Evolutionary conservation across 2,797 vertebrate species (phyloP).

Genomic region (Aldrovandia affinis): DNA sequence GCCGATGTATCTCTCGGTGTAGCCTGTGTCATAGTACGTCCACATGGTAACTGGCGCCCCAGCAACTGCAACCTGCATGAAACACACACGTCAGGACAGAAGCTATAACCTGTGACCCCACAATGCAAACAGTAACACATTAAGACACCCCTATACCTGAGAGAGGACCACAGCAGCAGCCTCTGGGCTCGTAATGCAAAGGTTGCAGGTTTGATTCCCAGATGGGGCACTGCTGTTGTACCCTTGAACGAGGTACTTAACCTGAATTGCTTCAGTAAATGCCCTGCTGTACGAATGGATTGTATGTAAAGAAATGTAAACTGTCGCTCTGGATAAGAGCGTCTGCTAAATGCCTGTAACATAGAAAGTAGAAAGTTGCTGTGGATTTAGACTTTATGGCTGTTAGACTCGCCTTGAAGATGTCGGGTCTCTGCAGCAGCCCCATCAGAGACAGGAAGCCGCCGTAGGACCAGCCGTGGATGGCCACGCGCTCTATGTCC

Average conservation of each 20-base stretch:
- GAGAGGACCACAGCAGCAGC: no score
- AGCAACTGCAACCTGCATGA: conserved; percentile 74
- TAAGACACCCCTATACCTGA: not conserved
- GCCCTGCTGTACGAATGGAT: no score
- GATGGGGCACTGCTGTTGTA: no score
- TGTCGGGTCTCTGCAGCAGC: conserved; percentile 21
- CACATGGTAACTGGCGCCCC: conserved; percentile 80
- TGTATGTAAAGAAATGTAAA: no score
- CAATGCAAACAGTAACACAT: not conserved
- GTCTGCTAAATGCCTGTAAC: no score
- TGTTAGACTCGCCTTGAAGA: conserved; percentile 24
- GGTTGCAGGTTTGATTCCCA: no score
- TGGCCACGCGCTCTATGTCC: conserved; percentile 30
- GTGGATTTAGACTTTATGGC: not conserved
- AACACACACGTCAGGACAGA: not conserved
- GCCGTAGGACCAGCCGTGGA: conserved; percentile 33
- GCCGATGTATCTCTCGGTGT: conserved; percentile 82
- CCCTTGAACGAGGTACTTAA: no score
- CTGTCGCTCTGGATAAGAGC: no score
- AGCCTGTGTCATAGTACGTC: conserved; percentile 81
- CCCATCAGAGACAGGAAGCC: conserved; percentile 35
- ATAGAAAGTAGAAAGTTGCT: not conserved
- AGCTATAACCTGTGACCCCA: not conserved
- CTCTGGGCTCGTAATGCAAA: no score
- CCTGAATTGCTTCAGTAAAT: no score